Evolutionary conservation across 2,797 vertebrate species (phyloP).

Genomic region (Cetoscarus ocellatus): DNA sequence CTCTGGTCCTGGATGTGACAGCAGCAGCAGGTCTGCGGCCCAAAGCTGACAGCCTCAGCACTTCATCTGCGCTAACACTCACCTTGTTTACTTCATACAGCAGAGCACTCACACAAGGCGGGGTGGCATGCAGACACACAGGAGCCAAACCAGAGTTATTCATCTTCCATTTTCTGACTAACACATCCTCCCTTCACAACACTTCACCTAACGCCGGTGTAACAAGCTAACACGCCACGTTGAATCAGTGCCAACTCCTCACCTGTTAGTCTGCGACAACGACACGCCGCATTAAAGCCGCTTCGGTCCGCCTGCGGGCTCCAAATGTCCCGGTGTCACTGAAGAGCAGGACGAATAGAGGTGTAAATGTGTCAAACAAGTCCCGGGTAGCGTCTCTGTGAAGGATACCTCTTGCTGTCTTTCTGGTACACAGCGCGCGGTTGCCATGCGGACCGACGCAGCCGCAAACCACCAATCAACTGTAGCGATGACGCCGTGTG

Average conservation of each 20-base stretch:
- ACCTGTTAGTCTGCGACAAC: slow-evolving; percentile 67
- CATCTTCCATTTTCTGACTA: too few species aligned
- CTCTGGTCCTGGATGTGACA: slow-evolving; percentile 22
- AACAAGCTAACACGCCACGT: slow-evolving; percentile 23
- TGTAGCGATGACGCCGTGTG: slow-evolving; percentile 34
- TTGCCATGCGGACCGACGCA: slow-evolving; percentile 76
- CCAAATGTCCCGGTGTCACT: not conserved
- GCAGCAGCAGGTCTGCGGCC: slow-evolving; percentile 57
- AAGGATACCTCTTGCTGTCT: slow-evolving; percentile 7
- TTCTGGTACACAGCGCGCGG: slow-evolving; percentile 63
- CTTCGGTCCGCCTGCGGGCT: not conserved
- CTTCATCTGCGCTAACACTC: slow-evolving; percentile 20
- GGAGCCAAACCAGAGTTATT: not conserved
- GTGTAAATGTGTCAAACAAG: not conserved
- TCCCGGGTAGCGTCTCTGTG: not conserved
- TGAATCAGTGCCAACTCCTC: slow-evolving; percentile 31
- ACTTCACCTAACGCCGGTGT: slow-evolving; percentile 2
- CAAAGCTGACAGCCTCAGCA: slow-evolving; percentile 40
- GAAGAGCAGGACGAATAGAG: too few species aligned
- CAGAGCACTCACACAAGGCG: not conserved
- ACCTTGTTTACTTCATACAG: slow-evolving; percentile 36
- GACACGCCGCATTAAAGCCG: slow-evolving; percentile 47
- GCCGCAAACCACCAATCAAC: slow-evolving; percentile 66
- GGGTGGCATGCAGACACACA: not conserved
- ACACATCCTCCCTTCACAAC: too few species aligned